Conservation (phyloP, 2,888 invertebrate genomes). For the Syrista parreyssii region DNA sequence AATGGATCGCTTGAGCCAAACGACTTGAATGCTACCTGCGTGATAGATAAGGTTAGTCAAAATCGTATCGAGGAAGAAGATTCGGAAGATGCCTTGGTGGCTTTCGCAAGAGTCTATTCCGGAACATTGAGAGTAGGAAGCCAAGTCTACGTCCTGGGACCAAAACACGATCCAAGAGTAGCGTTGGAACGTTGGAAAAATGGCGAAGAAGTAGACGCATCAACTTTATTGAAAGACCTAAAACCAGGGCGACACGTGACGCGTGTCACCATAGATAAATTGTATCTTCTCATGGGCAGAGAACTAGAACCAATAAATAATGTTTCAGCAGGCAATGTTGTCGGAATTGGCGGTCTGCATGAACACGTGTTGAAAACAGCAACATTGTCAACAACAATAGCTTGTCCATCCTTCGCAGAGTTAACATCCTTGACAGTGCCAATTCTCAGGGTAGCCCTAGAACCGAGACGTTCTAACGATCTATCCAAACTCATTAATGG, state of each 20-base stretch:
- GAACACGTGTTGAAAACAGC: conserved; percentile 89
- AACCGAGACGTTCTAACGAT: conserved; percentile 85
- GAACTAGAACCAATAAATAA: conserved; percentile 84
- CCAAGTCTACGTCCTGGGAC: conserved; percentile 84
- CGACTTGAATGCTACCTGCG: neutral
- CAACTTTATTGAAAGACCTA: conserved; percentile 72
- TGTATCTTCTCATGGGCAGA: conserved; percentile 94
- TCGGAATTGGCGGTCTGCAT: conserved; percentile 89
- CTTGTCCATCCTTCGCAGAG: conserved; percentile 90
- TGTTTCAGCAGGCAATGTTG: conserved; percentile 90
- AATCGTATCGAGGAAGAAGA: conserved; percentile 41
- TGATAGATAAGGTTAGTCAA: neutral
- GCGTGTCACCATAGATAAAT: conserved; percentile 73
- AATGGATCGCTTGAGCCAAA: conserved; percentile 10
- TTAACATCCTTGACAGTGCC: conserved; percentile 82
- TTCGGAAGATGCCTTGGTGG: conserved; percentile 79
- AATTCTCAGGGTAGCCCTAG: conserved; percentile 93
- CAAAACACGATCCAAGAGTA: conserved; percentile 85
- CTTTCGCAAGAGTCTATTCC: conserved; percentile 93
- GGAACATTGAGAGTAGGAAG: conserved; percentile 83
- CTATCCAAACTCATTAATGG: conserved; percentile 80
- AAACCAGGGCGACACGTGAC: conserved; percentile 76
- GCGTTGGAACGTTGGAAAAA: conserved; percentile 65
- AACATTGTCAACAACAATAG: conserved; percentile 83
- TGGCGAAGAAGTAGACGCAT: conserved; percentile 66